phyloP scores from a whole-genome alignment of 2,113 vertebrate genomes.

The Eudyptes chrysolophus region DNA sequence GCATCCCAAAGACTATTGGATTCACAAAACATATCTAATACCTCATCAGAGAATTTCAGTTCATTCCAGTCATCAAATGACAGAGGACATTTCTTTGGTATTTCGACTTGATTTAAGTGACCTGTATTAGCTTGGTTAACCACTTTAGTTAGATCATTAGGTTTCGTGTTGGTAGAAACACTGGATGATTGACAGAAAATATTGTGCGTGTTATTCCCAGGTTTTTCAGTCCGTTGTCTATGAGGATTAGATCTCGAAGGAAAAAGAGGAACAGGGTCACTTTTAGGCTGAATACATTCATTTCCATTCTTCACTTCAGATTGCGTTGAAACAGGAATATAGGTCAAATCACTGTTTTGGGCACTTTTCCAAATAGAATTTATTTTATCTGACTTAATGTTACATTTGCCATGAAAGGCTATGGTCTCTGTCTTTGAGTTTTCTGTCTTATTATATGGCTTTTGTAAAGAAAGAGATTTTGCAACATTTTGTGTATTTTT shows the following conservation, averaged over 20 bases:
- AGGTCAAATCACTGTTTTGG: constrained; percentile 12
- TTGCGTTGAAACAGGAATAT: not conserved
- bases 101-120: constrained; percentile 13
- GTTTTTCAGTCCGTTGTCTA: not conserved
- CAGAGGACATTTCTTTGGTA: constrained; percentile 16
- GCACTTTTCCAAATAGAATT: not conserved
- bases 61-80: constrained; percentile 73
- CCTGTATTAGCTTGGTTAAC: not conserved
- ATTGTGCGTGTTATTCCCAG: not conserved
- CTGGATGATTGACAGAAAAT: not conserved
- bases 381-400: constrained; percentile 37
- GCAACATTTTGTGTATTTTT: not conserved
- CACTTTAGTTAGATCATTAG: not conserved
- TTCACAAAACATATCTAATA: constrained; percentile 71
- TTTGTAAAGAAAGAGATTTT: constrained; percentile 6
- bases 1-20: constrained; percentile 79
- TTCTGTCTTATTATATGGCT: not conserved
- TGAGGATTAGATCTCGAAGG: constrained; percentile 25
- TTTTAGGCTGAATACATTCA: constrained; percentile 7
- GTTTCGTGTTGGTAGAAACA: not conserved
- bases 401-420: constrained; percentile 38
- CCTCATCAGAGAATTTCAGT: constrained; percentile 67
- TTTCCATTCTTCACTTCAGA: constrained; percentile 8
- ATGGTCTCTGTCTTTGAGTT: constrained; percentile 36
- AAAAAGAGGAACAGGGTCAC: not conserved